Evolutionary conservation across 2,113 vertebrate species (phyloP).

Genomic region (Meles meles): DNA sequence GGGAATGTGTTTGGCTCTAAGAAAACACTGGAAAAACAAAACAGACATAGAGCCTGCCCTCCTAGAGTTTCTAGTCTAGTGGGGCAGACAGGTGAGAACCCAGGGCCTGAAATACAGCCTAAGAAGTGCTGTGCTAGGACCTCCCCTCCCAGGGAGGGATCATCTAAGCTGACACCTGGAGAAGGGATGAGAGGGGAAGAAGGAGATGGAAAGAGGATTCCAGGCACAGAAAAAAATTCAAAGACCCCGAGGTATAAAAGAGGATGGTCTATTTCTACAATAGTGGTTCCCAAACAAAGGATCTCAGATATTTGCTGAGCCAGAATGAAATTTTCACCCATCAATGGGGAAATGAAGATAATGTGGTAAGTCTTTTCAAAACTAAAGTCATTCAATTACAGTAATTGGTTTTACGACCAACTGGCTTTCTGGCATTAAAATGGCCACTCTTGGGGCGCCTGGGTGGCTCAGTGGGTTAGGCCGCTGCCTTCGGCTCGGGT

Average conservation of each 20-base stretch:
- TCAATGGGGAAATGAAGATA: not conserved
- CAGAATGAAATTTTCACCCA: not conserved
- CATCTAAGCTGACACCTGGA: not conserved
- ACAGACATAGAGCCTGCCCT: not conserved
- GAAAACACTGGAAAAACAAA: not conserved
- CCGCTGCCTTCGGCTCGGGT: too few relatives aligned
- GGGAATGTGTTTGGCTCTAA: conserved; percentile 8
- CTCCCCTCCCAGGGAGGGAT: not conserved
- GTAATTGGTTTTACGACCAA: not conserved
- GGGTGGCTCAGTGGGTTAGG: too few relatives aligned
- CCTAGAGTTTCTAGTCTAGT: not conserved
- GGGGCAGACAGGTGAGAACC: not conserved
- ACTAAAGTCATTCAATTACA: not conserved
- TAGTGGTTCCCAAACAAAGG: not conserved
- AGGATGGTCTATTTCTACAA: not conserved
- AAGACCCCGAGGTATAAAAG: not conserved
- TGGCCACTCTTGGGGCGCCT: not conserved
- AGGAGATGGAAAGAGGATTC: not conserved
- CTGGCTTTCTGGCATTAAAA: conserved; percentile 22
- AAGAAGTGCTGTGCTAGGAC: not conserved
- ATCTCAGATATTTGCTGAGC: not conserved
- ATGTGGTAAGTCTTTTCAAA: not conserved
- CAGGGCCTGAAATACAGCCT: rapidly evolving
- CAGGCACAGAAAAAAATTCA: not conserved
- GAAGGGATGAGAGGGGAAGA: not conserved